phyloP scores from a whole-genome alignment of 2,888 invertebrate species.

The Hipparchia semele region DNA sequence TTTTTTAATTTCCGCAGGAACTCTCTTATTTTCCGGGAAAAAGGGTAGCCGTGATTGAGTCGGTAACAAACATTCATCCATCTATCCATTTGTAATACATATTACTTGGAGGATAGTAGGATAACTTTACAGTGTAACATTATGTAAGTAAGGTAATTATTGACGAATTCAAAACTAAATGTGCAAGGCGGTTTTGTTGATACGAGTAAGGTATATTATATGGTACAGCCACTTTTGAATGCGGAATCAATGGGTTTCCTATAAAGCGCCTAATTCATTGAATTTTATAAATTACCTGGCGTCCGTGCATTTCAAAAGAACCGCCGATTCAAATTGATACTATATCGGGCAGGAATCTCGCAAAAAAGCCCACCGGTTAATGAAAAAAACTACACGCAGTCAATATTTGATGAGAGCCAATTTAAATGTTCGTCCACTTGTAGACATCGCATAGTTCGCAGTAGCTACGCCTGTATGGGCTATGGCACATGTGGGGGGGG shows the following conservation, averaged over 20 bases:
- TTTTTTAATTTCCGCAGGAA: too few species aligned
- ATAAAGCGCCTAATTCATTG: slow-evolving; percentile 36
- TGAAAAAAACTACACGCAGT: slow-evolving; percentile 81
- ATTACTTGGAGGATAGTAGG: too few species aligned
- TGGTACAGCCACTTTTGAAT: slow-evolving; percentile 21
- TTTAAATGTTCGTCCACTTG: slow-evolving; percentile 82
- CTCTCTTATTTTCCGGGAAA: too few species aligned
- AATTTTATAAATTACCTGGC: slow-evolving; percentile 39
- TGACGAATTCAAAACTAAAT: too few species aligned
- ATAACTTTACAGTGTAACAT: too few species aligned
- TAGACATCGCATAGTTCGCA: slow-evolving; percentile 81
- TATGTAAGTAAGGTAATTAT: too few species aligned
- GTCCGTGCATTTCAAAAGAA: slow-evolving; percentile 57
- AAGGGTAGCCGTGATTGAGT: too few species aligned
- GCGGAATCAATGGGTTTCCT: slow-evolving; percentile 24
- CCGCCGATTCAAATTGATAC: slow-evolving; percentile 64
- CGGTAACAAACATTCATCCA: too few species aligned
- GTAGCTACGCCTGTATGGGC: slow-evolving; percentile 42
- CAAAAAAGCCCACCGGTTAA: slow-evolving; percentile 75
- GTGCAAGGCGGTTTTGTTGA: too few species aligned
- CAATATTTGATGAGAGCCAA: slow-evolving; percentile 83
- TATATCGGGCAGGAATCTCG: slow-evolving; percentile 55
- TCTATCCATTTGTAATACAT: too few species aligned
- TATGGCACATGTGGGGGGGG: slow-evolving; percentile 61
- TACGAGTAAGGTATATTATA: neutral